Base-by-base conservation (phyloP, 2,888 invertebrate genomes). In the Xestobium rufovillosum region DNA sequence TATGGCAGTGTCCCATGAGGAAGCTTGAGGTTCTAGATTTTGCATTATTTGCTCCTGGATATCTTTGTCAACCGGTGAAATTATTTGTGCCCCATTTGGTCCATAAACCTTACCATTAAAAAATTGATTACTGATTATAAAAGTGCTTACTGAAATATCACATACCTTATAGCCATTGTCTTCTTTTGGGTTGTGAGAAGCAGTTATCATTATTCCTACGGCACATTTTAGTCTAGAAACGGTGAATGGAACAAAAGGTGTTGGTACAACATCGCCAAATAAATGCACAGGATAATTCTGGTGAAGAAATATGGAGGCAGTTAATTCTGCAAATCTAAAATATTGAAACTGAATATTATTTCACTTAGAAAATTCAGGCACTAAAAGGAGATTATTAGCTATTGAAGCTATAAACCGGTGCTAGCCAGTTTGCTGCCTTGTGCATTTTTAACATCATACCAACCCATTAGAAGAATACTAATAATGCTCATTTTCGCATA, bases 141-240 rank as follows among this genome's bases (percentile, higher is more conserved):
- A 8, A 8, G 8, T 14, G 14, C 10, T n/a, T 31, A 14, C 31
- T 6, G 8, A 6, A 11, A 12, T 14, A n/a, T 9, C 6, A 32
- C 28, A 49, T 51, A 65, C 65, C 70, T 98, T 98, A 59, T 96
- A 99, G 1, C 97, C 97, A 64, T 97, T 97, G 60, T 97, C 97
- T 0, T 82, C 81, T 61, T 86, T 92, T 27, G 95, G 83, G 67
- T 99, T 99, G 63, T 99, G 98, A 0, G 97, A 97, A 0, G 98
- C 98, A 0, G 98, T 99, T 42, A 99, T 90, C 96, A 99, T 96
- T n/a, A 96, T 76, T 26, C 98, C 98, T 55, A 83, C 87, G 1
- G 80, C 78, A 36, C 86, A 84, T 11, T 78, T 75, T 39, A 79
- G 78, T 44, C 78, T 70, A 2, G 72, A 69, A 1, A 94, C 83